Evolutionary conservation across 1,140 invertebrate species (phyloP).

Genomic region (Caenorhabditis elegans): WBcel235 BX284605.5:5082501-5083000

Average conservation of each 20-base stretch:
- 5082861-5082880: conserved; percentile 9
- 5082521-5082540: too few species aligned
- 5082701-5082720: conserved; percentile 4
- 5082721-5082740: too few species aligned
- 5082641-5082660: background rate
- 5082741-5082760: background rate
- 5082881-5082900: background rate
- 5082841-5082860: background rate
- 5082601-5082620: background rate
- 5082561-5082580: background rate
- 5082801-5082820: background rate
- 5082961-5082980: background rate
- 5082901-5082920: background rate
- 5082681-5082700: background rate
- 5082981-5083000: conserved; percentile 10
- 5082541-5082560: background rate
- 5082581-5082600: background rate
- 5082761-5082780: background rate
- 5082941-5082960: background rate
- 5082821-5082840: background rate
- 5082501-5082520: background rate
- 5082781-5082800: conserved; percentile 27
- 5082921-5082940: background rate
- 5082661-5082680: background rate
- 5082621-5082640: background rate